Evolutionary conservation across 1,140 invertebrate genomes (phyloP), one percentile per base, ranked within the genome.

Genomic region (Achatina immaculata): DNA sequence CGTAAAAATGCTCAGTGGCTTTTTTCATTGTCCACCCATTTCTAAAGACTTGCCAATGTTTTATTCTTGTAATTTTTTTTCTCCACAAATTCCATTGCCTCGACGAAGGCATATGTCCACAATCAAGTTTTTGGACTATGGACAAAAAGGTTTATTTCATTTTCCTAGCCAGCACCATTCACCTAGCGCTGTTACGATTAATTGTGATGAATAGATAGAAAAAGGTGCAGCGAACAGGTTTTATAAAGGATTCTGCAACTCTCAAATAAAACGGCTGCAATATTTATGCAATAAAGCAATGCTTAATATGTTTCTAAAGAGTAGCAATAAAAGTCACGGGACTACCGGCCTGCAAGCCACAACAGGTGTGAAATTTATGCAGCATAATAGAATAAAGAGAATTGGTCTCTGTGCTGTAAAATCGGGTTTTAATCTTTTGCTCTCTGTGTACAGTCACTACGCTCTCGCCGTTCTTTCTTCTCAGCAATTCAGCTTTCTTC

Each of bases 281-380:
- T 62, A 62, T 62, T 62, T 62, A 62, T 62, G 58, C 58, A 62
- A 31, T 62, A 62, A 62, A 62, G 58, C 58, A 62, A 28, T 62
- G 4, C 58, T 62, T 62, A 62, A 62, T 62, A 31, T 28, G 58
- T 62, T 28, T 62, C 58, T 4, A 62, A 62, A 62, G 7, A 34
- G 58, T 28, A 28, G 58, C 58, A 62, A 62, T 62, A 62, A 62
- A 62, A 62, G 58, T 62, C 58, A 34, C 58, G 58, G 58, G n/a
- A 62, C 58, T 31, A 28, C 58, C n/a, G 28, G 31, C 31, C 6
- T 62, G 28, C n/a, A 62, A 62, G 58, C 58, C 7, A 62, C 58
- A 62, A 62, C 58, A 62, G 58, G 58, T 62, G 58, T 62, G 28
- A 28, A 62, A 62, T 62, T 21, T 62, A 62, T 62, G 58, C 58